Conservation (phyloP, 1,140 invertebrate genomes). For the Magallana ariakensis region DNA sequence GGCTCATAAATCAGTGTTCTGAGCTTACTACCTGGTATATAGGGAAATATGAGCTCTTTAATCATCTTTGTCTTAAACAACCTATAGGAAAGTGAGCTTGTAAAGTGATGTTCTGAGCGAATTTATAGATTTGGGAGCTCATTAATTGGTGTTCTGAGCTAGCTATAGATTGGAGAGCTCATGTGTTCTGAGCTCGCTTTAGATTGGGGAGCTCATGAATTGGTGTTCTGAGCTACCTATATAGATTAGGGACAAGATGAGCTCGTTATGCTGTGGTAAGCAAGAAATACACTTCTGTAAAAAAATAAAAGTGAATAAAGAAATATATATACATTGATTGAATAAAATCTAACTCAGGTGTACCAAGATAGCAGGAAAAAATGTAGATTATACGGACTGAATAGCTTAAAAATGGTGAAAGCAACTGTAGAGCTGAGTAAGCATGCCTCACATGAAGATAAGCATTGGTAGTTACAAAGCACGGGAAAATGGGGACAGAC, state of each 20-base stretch:
- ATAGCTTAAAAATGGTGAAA: constrained; percentile 35
- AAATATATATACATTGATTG: constrained; percentile 28
- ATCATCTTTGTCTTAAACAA: too few species aligned
- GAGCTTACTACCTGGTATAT: too few species aligned
- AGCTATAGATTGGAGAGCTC: too few species aligned
- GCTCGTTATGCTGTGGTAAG: constrained; percentile 26
- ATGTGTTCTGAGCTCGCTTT: too few species aligned
- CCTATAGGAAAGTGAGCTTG: too few species aligned
- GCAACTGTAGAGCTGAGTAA: constrained; percentile 24
- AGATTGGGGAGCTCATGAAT: too few species aligned
- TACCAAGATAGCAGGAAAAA: constrained; percentile 29
- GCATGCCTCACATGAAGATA: constrained; percentile 35
- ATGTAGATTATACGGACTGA: constrained; percentile 29
- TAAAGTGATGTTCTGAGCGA: too few species aligned
- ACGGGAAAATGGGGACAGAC: not conserved
- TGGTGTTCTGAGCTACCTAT: too few species aligned
- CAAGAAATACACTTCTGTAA: constrained; percentile 21
- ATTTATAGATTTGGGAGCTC: too few species aligned
- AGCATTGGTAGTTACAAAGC: constrained; percentile 17
- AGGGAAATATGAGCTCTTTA: too few species aligned
- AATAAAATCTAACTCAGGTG: constrained; percentile 32
- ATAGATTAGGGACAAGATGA: not conserved
- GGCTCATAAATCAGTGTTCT: too few species aligned
- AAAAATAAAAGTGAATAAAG: constrained; percentile 37
- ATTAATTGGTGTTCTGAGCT: too few species aligned